Evolutionary conservation across 2,797 vertebrate species (phyloP).

Genomic region (Manis pentadactyla): DNA sequence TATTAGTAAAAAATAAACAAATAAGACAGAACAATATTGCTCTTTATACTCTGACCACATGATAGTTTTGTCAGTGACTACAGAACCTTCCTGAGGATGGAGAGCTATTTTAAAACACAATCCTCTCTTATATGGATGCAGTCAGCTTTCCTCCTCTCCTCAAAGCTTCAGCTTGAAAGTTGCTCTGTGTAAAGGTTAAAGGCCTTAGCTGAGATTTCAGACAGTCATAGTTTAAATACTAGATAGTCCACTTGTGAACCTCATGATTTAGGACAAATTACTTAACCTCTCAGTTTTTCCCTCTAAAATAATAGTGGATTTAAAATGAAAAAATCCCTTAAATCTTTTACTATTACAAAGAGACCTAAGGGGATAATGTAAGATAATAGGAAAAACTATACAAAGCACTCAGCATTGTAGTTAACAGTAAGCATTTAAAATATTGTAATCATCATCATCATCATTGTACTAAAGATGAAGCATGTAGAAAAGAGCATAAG

Average conservation of each 20-base stretch:
- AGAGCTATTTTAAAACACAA: neutral
- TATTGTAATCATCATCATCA: neutral
- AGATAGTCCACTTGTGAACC: neutral
- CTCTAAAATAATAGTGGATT: neutral
- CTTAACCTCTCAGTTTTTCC: neutral
- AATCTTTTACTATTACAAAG: conserved; percentile 24
- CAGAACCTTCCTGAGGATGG: neutral
- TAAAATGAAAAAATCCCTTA: neutral
- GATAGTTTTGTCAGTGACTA: neutral
- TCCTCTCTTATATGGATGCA: neutral
- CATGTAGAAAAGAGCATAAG: neutral
- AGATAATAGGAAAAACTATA: neutral
- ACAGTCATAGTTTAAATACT: neutral
- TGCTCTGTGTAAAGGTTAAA: neutral
- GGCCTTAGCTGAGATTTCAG: neutral
- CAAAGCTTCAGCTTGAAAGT: neutral
- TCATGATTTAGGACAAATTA: neutral
- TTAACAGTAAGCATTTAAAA: neutral
- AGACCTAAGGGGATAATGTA: neutral
- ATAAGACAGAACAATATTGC: neutral
- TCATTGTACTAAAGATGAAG: neutral
- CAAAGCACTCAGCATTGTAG: neutral
- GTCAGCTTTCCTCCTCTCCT: neutral
- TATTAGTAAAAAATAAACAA: neutral
- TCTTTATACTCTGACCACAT: neutral